Evolutionary conservation across 2,797 vertebrate genomes (phyloP), one percentile per base, ranked within the genome.

Genomic region (Mus caroli): DNA sequence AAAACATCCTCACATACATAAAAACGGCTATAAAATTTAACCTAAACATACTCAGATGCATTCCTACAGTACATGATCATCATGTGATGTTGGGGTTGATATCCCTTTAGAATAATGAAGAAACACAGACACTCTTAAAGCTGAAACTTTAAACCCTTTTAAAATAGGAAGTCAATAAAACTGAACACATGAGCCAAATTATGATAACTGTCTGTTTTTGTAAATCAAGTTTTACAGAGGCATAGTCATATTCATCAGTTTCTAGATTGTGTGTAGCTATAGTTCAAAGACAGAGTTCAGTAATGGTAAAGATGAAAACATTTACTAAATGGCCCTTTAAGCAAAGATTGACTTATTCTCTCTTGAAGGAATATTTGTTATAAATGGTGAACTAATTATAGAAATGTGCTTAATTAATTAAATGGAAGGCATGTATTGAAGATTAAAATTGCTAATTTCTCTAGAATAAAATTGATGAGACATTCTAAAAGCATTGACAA

Each of bases 361-460:
- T 69, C 79, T 88, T 56, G 79, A 34, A 77, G 1, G 50, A 62
- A 56, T 77, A 77, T 77, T 79, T 67, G 58, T 92, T 80, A 92
- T 76, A 80, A 86, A 90, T 80, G 43, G 1, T 69, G 22, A 52
- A 15, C 1, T 92, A 90, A 69, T 34, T 71, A 26, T 83, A 24
- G 84, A 93, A 69, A 7, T 50, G n/a, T 52, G 6, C 79, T 52
- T 17, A 87, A 73, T 78, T 54, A 73, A 90, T 80, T 79, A 75
- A 83, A 58, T 82, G 15, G 4, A 91, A 75, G 14, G 13, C 1
- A 17, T 56, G 34, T 2, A 89, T 56, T 73, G 62, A 89, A 3
- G 3, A 75, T 80, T 24, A 92, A 91, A 93, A 75, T 17, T 10
- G 28, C n/a, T 88, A 78, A 64, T 79, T 84, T 79, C 31, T 75